Percentiles rank a stretch among this genome's conserved stretches.
Evolutionary conservation across 1,140 invertebrate species (phyloP).

Genomic region (Heterodera schachtii): DNA sequence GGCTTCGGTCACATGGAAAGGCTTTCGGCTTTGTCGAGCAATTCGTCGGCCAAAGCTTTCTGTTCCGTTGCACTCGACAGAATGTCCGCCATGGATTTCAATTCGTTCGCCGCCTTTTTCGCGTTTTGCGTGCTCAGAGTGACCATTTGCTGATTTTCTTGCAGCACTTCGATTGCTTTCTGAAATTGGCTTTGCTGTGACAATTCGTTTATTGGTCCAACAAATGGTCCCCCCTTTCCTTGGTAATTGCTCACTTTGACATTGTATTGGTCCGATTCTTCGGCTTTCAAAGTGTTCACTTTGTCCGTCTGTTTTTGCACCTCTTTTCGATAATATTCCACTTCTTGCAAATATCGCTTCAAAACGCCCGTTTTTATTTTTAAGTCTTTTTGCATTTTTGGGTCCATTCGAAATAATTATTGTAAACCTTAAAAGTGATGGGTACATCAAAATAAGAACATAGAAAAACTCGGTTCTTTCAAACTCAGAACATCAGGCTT

Average conservation of each 20-base stretch:
- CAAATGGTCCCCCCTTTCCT: too few relatives aligned
- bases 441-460: too few relatives aligned
- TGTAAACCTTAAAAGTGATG: too few relatives aligned
- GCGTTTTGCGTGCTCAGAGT: constrained; percentile 16
- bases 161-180: constrained; percentile 3
- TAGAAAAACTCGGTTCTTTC: too few relatives aligned
- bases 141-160: constrained; percentile 30
- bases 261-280: constrained; percentile 35
- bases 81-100: background rate
- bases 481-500: too few relatives aligned
- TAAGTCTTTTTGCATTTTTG: constrained; percentile 46
- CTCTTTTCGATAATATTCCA: constrained; percentile 38
- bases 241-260: constrained; percentile 30
- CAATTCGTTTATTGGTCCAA: too few relatives aligned
- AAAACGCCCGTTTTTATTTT: constrained; percentile 44
- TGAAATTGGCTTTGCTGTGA: background rate
- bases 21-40: background rate
- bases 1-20: background rate
- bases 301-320: constrained; percentile 43
- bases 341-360: constrained; percentile 43
- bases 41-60: background rate
- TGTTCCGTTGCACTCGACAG: constrained; percentile 4
- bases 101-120: constrained; percentile 19
- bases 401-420: constrained; percentile 20
- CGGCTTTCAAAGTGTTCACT: constrained; percentile 35